Base-by-base conservation (phyloP, 1,140 invertebrate genomes). In the Atopsyche davidsoni region DNA sequence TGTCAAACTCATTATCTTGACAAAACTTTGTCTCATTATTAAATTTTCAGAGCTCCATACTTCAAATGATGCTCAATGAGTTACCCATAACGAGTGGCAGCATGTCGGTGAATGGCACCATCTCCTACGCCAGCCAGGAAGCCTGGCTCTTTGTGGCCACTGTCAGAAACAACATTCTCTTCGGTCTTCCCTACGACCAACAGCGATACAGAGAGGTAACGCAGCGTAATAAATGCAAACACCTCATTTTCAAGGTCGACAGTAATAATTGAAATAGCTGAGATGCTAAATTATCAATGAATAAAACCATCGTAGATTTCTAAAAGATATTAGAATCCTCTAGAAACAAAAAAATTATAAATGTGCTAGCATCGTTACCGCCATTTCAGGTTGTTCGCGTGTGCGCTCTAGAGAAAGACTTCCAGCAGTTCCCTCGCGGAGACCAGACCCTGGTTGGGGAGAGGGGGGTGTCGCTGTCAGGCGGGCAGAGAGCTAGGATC, bases 361-460 rank as follows among this genome's bases (percentile, higher is more conserved):
- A n/a, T n/a, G n/a, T n/a, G n/a, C n/a, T n/a, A n/a, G n/a, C n/a
- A n/a, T n/a, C n/a, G n/a, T n/a, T n/a, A 13, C 70, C 72, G 48
- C 85, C 85, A 58, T 61, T 69, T 40, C 57, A 79, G 67, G 79
- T 87, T 59, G 64, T 75, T 40, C 61, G 61, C 45, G 77, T 73
- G 2, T 83, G 80, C 59, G 79, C 76, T 10, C 63, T 86, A 11
- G 59, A 66, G 14, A 75, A 75, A 45, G 89, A 92, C 65, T 78
- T 92, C 45, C 81, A 81, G 51, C 73, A 78, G 51, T 77, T 84
- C 53, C 75, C 78, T 2, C 71, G 77, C 51, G 81, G 85, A 11
- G 90, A 92, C 60, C 70, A 79, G 51, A 90, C 89, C 0, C 68
- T 88, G 28, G 85, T 93, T 3, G 88, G 87, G 25, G 90, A 94